Evolutionary conservation across 2,113 vertebrate species (phyloP).

Genomic region (Drymodes brunneopygia): DNA sequence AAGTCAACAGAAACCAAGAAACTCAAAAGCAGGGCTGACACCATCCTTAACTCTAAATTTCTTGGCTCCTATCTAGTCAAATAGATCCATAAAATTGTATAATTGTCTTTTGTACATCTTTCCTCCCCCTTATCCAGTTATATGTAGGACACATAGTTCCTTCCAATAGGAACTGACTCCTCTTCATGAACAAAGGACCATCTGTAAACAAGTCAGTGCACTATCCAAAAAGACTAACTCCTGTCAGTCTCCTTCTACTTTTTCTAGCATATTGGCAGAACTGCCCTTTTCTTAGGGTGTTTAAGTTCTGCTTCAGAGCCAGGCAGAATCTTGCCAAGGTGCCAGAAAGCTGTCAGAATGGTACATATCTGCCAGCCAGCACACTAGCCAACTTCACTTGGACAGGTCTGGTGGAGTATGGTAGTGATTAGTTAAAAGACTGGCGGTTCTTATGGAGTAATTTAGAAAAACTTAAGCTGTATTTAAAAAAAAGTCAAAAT

Average conservation of each 20-base stretch:
- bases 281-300: conserved; percentile 49
- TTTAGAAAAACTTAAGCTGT: conserved; percentile 3
- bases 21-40: background rate
- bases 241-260: background rate
- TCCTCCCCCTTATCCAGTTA: background rate
- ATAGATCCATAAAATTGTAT: background rate
- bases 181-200: conserved; percentile 24
- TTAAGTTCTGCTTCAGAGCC: conserved; percentile 48
- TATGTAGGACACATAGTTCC: background rate
- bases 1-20: conserved; percentile 17
- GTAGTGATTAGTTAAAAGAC: conserved; percentile 54
- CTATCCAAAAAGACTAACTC: background rate
- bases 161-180: background rate
- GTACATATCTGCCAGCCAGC: conserved; percentile 18
- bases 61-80: background rate
- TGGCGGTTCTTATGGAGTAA: conserved; percentile 23
- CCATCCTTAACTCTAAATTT: background rate
- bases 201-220: conserved; percentile 42
- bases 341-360: conserved; percentile 55
- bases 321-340: conserved; percentile 41
- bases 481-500: background rate
- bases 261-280: conserved; percentile 10
- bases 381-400: conserved; percentile 23
- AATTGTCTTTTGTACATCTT: background rate
- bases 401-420: conserved; percentile 42